Evolutionary conservation across 2,113 vertebrate genomes (phyloP).

Genomic region (Urocynchramus pylzowi): DNA sequence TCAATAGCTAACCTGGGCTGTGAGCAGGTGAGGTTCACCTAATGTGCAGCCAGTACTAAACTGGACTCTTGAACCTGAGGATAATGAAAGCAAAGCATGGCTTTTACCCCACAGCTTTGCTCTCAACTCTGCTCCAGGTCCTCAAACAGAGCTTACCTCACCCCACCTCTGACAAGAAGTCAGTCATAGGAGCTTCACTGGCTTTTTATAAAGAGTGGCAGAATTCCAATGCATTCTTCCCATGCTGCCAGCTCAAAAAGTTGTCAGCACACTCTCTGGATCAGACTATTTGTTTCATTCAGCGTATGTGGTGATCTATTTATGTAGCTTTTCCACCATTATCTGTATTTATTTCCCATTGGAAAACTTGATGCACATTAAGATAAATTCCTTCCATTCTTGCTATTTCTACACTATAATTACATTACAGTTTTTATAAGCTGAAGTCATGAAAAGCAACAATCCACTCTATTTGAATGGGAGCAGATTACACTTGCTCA

Average conservation of each 20-base stretch:
- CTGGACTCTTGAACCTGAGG: not conserved
- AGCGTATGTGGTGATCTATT: not conserved
- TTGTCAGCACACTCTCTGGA: not conserved
- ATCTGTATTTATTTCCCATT: not conserved
- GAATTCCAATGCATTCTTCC: not conserved
- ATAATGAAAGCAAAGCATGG: not conserved
- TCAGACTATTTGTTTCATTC: not conserved
- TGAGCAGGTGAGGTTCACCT: not conserved
- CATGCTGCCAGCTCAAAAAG: not conserved
- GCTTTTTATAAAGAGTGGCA: not conserved
- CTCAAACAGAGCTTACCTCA: not conserved
- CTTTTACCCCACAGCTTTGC: not conserved
- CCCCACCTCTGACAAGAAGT: not conserved
- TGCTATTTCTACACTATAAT: constrained; percentile 1
- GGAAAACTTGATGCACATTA: not conserved
- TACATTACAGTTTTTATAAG: constrained; percentile 5
- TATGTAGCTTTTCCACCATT: not conserved
- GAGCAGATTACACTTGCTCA: not conserved
- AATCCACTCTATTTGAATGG: not conserved
- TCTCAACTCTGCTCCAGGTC: not conserved
- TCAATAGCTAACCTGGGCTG: not conserved
- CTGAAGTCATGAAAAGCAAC: not conserved
- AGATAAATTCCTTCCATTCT: not conserved
- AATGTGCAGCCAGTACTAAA: not conserved
- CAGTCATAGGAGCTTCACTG: not conserved